Evolutionary conservation across 2,113 vertebrate genomes (phyloP).

Genomic region (Taurulus bubalis): DNA sequence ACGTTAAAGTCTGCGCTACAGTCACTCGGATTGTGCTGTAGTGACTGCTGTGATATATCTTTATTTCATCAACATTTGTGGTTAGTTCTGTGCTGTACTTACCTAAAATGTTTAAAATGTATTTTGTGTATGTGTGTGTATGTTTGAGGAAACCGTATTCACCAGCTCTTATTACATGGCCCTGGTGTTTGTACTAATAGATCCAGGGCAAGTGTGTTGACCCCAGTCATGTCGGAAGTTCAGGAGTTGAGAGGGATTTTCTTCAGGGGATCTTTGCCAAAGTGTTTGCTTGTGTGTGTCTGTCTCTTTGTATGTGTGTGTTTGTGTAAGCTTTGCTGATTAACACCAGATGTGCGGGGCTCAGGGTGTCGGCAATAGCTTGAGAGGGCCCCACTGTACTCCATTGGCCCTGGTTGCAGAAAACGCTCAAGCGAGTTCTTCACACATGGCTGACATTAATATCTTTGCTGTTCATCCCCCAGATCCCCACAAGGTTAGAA

Average conservation of each 20-base stretch:
- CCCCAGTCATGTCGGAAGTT: slow-evolving; percentile 85
- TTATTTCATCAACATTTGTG: neutral
- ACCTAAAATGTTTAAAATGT: neutral
- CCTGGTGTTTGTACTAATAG: slow-evolving; percentile 64
- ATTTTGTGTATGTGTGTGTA: slow-evolving; percentile 17
- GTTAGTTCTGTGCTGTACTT: neutral
- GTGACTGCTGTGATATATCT: neutral
- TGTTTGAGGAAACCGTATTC: slow-evolving; percentile 34
- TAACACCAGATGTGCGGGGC: slow-evolving; percentile 79
- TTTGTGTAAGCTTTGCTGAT: slow-evolving; percentile 77
- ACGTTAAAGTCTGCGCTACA: neutral
- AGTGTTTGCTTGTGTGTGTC: slow-evolving; percentile 72
- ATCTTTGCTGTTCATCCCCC: slow-evolving; percentile 52
- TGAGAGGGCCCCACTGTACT: slow-evolving; percentile 69
- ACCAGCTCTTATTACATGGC: slow-evolving; percentile 65
- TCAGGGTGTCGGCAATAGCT: slow-evolving; percentile 66
- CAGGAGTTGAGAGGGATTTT: slow-evolving; percentile 85
- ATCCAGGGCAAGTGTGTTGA: slow-evolving; percentile 74
- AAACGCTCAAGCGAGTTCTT: slow-evolving; percentile 50
- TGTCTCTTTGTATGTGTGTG: slow-evolving; percentile 59
- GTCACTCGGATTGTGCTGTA: neutral
- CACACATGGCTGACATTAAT: slow-evolving; percentile 71
- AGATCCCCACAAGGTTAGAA: slow-evolving; percentile 46
- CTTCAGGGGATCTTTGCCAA: slow-evolving; percentile 69
- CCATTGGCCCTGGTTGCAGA: slow-evolving; percentile 34